Evolutionary conservation across 2,113 vertebrate species (phyloP).

Genomic region (Triplophysa tibetana): DNA sequence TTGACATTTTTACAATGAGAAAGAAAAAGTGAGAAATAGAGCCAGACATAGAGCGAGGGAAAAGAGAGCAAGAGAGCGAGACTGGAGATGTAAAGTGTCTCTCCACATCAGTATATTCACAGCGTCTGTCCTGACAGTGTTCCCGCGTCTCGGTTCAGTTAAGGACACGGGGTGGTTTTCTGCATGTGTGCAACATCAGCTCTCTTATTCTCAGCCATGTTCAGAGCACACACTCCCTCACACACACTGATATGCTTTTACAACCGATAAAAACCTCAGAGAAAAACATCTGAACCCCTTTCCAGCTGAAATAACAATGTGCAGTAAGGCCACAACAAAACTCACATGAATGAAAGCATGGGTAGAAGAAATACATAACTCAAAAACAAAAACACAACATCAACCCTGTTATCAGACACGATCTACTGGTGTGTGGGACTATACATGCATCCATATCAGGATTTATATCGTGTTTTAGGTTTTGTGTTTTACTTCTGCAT

Average conservation of each 20-base stretch:
- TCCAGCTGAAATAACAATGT: conserved; percentile 31
- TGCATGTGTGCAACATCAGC: conserved; percentile 5
- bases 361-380: conserved; percentile 4
- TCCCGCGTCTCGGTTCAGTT: conserved; percentile 27
- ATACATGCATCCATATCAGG: too few relatives aligned
- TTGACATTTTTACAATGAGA: too few relatives aligned
- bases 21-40: conserved; percentile 43
- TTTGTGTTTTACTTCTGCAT: too few relatives aligned
- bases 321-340: background rate
- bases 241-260: conserved; percentile 28
- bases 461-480: too few relatives aligned
- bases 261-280: conserved; percentile 13
- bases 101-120: background rate
- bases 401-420: background rate
- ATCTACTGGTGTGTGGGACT: background rate
- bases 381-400: background rate
- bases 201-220: background rate
- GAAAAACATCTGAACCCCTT: background rate
- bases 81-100: background rate
- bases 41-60: background rate
- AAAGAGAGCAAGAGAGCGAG: background rate
- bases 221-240: conserved; percentile 1
- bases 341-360: background rate
- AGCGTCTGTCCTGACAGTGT: conserved; percentile 9
- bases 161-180: background rate